Conservation (phyloP, 2,797 vertebrate species). For the Hypotaenidia philippensis region DNA sequence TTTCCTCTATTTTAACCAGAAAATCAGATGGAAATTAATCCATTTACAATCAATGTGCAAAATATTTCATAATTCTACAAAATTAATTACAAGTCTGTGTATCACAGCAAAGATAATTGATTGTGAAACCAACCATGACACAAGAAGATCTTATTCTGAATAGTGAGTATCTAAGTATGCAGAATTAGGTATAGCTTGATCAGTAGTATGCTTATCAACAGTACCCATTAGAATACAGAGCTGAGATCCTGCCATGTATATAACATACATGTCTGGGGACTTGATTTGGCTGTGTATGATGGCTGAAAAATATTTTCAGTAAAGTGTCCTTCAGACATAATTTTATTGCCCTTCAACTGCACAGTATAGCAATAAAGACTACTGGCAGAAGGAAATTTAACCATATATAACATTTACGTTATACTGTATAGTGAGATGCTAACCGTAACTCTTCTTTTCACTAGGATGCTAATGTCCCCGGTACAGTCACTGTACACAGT, state of each 20-base stretch:
- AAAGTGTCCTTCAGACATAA: not conserved
- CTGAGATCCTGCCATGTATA: not conserved
- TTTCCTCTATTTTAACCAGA: not conserved
- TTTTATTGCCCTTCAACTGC: not conserved
- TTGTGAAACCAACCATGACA: not conserved
- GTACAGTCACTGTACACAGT: not conserved
- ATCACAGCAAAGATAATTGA: not conserved
- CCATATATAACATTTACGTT: not conserved
- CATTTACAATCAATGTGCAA: not conserved
- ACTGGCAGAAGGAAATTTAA: not conserved
- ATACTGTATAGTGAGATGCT: not conserved
- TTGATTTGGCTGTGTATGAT: not conserved
- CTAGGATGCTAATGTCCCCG: not conserved
- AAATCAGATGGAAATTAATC: not conserved
- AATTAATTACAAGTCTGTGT: not conserved
- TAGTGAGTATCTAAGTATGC: not conserved
- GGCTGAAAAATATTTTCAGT: not conserved
- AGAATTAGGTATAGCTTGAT: not conserved
- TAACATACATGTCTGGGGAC: not conserved
- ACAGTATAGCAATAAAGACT: not conserved
- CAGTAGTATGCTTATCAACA: not conserved
- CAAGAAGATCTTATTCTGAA: not conserved
- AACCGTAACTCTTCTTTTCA: not conserved
- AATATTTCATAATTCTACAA: not conserved
- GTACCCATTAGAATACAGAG: not conserved